Evolutionary conservation across 2,113 vertebrate genomes (phyloP).

Genomic region (Isichthys henryi): DNA sequence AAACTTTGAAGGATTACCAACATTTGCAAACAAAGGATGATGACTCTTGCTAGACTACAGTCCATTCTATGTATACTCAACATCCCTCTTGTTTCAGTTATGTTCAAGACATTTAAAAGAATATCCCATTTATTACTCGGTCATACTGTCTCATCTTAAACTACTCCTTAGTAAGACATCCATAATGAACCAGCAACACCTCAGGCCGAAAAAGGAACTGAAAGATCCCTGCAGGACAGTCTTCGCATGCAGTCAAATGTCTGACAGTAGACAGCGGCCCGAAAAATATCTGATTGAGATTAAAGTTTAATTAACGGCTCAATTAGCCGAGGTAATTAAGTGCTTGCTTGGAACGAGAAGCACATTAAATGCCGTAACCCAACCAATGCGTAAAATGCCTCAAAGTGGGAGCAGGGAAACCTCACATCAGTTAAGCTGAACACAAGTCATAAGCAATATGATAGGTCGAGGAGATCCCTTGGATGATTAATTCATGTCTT

Average conservation of each 20-base stretch:
- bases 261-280: conserved; percentile 16
- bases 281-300: conserved; percentile 40
- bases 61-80: not conserved
- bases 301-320: conserved; percentile 42
- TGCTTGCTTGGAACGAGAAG: conserved; percentile 14
- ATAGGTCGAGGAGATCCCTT: not conserved
- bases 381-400: not conserved
- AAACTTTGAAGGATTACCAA: not conserved
- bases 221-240: not conserved
- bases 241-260: not conserved
- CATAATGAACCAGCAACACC: not conserved
- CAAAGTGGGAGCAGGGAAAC: not conserved
- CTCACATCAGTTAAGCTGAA: not conserved
- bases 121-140: not conserved
- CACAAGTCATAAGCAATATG: not conserved
- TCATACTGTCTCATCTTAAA: not conserved
- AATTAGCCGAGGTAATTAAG: conserved; percentile 47
- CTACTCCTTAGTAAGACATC: not conserved
- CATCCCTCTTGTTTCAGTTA: not conserved
- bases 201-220: not conserved
- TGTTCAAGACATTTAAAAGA: not conserved
- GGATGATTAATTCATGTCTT: not conserved
- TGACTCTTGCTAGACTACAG: not conserved
- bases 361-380: conserved; percentile 2
- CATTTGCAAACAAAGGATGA: not conserved